Evolutionary conservation across 2,797 vertebrate genomes (phyloP).

Genomic region (Pitangus sulphuratus): DNA sequence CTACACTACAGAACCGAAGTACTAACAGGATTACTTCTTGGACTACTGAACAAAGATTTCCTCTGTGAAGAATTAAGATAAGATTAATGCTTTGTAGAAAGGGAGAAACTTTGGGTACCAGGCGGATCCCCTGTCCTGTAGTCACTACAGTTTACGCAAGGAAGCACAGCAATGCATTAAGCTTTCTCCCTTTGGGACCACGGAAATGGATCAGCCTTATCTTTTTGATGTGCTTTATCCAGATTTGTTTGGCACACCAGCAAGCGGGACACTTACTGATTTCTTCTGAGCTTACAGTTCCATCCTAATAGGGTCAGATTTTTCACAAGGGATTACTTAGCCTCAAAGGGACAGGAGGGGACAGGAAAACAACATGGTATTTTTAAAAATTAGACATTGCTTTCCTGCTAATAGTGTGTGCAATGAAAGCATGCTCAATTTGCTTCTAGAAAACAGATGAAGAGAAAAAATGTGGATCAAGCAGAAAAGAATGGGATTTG

Average conservation of each 20-base stretch:
- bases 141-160: not conserved
- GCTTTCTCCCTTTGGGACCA: not conserved
- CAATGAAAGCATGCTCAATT: not conserved
- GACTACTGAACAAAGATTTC: not conserved
- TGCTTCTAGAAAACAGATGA: not conserved
- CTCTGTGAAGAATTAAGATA: not conserved
- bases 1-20: not conserved
- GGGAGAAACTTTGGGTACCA: not conserved
- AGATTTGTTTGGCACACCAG: not conserved
- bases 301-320: not conserved
- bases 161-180: not conserved
- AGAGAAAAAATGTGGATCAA: not conserved
- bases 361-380: not conserved
- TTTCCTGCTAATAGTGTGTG: not conserved
- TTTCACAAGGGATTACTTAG: conserved; percentile 20
- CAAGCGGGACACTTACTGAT: not conserved
- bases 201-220: not conserved
- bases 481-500: not conserved
- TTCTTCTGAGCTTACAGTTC: not conserved
- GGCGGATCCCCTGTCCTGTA: not conserved
- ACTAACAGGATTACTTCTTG: not conserved
- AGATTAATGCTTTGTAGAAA: not conserved
- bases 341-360: not conserved
- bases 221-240: conserved; percentile 1
- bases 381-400: not conserved